Evolutionary conservation across 2,797 vertebrate genomes (phyloP), one percentile per base, ranked within the genome.

Genomic region (Petrocephalus sullivani): DNA sequence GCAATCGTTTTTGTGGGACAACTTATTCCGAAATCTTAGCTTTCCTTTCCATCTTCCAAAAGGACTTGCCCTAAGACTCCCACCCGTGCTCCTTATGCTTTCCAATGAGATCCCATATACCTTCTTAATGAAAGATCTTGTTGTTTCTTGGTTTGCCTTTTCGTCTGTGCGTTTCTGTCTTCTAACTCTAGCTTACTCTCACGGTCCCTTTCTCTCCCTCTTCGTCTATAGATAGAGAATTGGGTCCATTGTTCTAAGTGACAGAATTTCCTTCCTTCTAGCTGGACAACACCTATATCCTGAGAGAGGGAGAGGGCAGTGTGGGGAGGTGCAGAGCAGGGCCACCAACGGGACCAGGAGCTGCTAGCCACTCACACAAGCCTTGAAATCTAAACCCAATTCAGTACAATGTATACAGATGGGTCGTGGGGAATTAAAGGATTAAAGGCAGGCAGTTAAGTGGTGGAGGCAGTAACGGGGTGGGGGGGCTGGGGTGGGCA

Each of bases 251-350:
- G 96, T 96, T 96, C 95, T 95, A 92, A 94, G 94, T 96, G 95
- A 96, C 96, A 96, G 95, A 96, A 95, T 96, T 96, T 96, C 96
- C 96, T 96, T 96, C 96, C 95, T 96, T 92, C 94, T 92, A 93
- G 92, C 91, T 94, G 96, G 96, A 96, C 96, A 96, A 96, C 96
- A 96, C 96, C 96, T 96, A 96, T 95, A 96, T 96, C 96, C 96
- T 96, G 96, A 93, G 87, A 92, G 81, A 90, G 90, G 89, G 90
- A 87, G 89, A 88, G 88, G 89, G 87, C 89, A 89, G 90, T 88
- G 87, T 86, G 88, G 61, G 87, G 85, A 88, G 90, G 64, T 56
- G 51, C 56, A 5, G 57, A 88, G 61, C 9, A 71, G 51, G 14
- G 8, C n/a, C 19, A 57, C 16, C 53, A 49, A 67, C 87, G 33